These are phyloP conservation scores for Lithophane leautieri DNA, from an alignment of 2,888 invertebrate species.

Conservation along the genomic window DNA sequence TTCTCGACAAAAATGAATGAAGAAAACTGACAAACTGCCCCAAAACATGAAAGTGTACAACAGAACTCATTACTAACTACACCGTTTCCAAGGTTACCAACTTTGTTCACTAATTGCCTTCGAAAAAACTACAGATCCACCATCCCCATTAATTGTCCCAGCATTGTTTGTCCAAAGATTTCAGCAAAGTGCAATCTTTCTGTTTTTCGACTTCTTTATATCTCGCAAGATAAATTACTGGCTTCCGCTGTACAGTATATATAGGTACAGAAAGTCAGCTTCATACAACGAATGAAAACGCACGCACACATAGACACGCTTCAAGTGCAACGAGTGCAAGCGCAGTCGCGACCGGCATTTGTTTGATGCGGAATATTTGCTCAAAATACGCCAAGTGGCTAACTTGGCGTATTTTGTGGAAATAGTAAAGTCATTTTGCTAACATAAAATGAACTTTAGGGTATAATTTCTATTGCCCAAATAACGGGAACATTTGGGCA, in stretches of 20 bases:
- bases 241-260: conserved; percentile 28
- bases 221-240: conserved; percentile 65
- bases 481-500: background rate
- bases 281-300: background rate
- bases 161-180: conserved; percentile 61
- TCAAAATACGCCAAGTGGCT: background rate
- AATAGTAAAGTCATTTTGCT: background rate
- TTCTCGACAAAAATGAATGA: background rate
- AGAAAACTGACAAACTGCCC: conserved; percentile 19
- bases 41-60: conserved; percentile 39
- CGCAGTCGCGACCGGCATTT: background rate
- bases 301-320: background rate
- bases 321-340: background rate
- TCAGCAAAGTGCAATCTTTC: conserved; percentile 61
- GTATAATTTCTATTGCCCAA: background rate
- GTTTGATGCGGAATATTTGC: background rate
- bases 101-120: conserved; percentile 50
- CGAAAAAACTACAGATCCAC: conserved; percentile 41
- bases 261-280: background rate
- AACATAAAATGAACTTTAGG: background rate
- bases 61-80: conserved; percentile 35
- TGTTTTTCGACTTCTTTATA: conserved; percentile 63
- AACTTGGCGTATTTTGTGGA: background rate
- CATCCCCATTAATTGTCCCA: conserved; percentile 60
- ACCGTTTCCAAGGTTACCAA: conserved; percentile 49